Evolutionary conservation across 2,888 invertebrate species (phyloP).

Genomic region (Zele albiditarsus): DNA sequence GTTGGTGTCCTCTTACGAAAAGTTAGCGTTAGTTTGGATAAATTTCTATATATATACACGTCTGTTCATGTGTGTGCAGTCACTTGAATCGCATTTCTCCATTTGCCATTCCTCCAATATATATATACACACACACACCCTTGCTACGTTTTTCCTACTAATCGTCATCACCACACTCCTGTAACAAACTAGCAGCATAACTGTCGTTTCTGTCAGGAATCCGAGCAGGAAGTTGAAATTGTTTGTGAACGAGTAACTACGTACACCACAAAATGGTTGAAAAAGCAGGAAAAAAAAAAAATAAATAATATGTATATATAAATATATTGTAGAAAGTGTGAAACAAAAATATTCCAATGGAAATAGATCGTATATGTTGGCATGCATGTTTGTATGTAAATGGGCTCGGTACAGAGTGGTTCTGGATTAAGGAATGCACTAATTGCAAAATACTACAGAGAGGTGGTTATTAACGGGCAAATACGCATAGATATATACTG

Average conservation of each 20-base stretch:
- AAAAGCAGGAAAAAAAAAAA: constrained; percentile 13
- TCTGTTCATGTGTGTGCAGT: constrained; percentile 7
- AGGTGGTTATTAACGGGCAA: constrained; percentile 47
- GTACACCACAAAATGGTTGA: constrained; percentile 17
- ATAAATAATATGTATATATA: not conserved
- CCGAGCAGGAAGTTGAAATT: constrained; percentile 37
- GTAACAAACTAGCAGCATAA: not conserved
- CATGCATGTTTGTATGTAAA: not conserved
- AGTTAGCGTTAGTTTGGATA: constrained; percentile 1
- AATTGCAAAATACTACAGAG: constrained; percentile 63
- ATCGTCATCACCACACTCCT: not conserved
- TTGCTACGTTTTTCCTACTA: not conserved
- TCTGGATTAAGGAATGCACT: constrained; percentile 63
- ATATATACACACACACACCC: not conserved
- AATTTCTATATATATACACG: not conserved
- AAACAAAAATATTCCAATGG: constrained; percentile 1
- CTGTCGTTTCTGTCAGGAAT: constrained; percentile 30
- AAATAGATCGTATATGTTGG: not conserved
- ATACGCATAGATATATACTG: not conserved
- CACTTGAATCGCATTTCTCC: constrained; percentile 15
- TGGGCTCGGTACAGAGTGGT: not conserved
- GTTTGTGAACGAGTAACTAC: constrained; percentile 27
- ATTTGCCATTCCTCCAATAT: constrained; percentile 5
- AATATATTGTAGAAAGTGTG: not conserved
- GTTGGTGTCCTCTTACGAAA: constrained; percentile 42